Percentiles rank a stretch among this genome's conserved stretches.
phyloP scores from a whole-genome alignment of 2,797 vertebrate genomes.

The Lacerta viridis region DNA sequence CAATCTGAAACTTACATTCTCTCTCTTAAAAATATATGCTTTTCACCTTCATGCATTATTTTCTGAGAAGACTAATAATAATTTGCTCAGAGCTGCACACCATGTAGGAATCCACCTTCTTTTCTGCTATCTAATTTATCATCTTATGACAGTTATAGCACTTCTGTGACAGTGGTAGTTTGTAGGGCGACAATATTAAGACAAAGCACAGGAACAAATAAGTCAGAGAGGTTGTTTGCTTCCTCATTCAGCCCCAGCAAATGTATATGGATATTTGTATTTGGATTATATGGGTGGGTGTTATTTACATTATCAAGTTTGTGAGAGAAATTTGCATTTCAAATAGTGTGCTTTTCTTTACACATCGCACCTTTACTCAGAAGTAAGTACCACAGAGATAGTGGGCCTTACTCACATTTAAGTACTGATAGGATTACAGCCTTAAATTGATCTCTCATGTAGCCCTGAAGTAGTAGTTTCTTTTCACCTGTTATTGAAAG shows the following conservation, averaged over 20 bases:
- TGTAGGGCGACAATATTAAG: background rate
- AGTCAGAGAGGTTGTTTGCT: background rate
- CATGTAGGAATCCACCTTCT: background rate
- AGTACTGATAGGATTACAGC: background rate
- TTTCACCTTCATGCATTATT: constrained; percentile 1
- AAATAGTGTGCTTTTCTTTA: background rate
- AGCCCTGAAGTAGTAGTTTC: background rate
- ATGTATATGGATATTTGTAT: background rate
- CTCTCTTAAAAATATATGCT: background rate
- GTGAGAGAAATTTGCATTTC: background rate
- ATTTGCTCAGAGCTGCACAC: background rate
- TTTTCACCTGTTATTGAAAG: background rate
- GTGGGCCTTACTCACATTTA: background rate
- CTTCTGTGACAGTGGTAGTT: background rate
- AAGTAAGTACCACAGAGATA: background rate
- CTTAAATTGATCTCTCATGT: background rate
- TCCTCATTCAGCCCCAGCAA: background rate
- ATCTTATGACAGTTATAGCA: background rate
- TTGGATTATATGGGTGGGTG: background rate
- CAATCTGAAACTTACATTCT: background rate
- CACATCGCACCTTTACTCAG: background rate
- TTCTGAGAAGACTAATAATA: background rate
- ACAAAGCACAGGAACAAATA: background rate
- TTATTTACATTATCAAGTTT: background rate
- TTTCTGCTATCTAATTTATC: background rate